Evolutionary conservation across 2,797 vertebrate genomes (phyloP), one percentile per base, ranked within the genome.

Genomic region (Myiothlypis chrysogaster): DNA sequence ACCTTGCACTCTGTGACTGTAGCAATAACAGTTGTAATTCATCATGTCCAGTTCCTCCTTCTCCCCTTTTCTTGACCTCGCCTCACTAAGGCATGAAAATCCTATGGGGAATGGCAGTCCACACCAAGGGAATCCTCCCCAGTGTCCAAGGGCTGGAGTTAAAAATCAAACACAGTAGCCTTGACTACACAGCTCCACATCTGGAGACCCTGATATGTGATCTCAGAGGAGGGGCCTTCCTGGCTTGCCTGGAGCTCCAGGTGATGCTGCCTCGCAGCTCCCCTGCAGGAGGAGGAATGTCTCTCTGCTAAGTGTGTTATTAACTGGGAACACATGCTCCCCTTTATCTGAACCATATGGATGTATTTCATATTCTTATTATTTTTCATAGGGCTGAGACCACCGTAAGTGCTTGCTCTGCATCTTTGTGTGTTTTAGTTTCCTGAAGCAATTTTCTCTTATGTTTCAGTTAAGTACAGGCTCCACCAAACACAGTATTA

Each of bases 381-480:
- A 32, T 4, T 5, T 77, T 92, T 95, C 78, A 68, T 83, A 32
- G 3, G 23, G 37, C n/a, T 65, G 76, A 90, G 65, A 69, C 89
- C 83, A 87, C 90, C 8, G 0, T 72, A 94, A 91, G 57, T 53
- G 50, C 39, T 91, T 83, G 87, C 79, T 85, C 20, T 69, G 44
- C 27, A 2, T 87, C 84, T 96, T 94, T 73, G 83, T 16, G 32
- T 96, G 77, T 82, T 96, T 90, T 44, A 85, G 64, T 83, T 95
- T 95, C 93, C 93, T 71, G 47, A 76, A 92, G 68, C 68, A 87
- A 83, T 86, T 93, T 90, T 91, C 53, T 52, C 55, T 55, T 41
- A 20, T 44, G 56, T 90, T 91, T 90, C 84, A 41, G 64, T 90
- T 83, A 83, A 82, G 83, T 47, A 90, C 69, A 73, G 78, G 68